phyloP scores from a whole-genome alignment of 2,888 invertebrate genomes.

The Choreutis nemorana region DNA sequence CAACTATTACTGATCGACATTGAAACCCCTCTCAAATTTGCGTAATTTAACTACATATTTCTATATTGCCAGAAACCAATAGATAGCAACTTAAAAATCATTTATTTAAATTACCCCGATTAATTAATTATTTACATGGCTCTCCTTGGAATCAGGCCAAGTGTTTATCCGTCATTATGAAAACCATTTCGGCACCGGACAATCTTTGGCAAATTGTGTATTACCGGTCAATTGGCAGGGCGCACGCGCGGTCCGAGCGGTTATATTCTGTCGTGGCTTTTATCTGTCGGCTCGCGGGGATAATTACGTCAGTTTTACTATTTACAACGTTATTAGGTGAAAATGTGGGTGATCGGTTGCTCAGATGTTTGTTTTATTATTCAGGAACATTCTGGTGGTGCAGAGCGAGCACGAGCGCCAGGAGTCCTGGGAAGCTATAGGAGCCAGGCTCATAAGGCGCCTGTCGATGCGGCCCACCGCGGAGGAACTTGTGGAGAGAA shows the following conservation, averaged over 20 bases:
- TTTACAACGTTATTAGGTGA: constrained; percentile 1
- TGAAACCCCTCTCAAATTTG: not conserved
- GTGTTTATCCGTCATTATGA: constrained; percentile 39
- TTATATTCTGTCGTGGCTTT: constrained; percentile 28
- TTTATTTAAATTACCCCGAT: too few species aligned
- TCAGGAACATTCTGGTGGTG: constrained; percentile 89
- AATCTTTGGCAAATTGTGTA: constrained; percentile 37
- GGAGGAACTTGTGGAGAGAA: constrained; percentile 96
- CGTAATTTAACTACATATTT: not conserved
- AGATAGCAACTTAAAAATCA: too few species aligned
- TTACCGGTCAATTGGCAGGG: constrained; percentile 27
- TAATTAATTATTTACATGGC: too few species aligned
- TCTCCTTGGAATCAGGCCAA: constrained; percentile 44
- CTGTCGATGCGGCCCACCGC: constrained; percentile 97
- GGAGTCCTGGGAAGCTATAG: constrained; percentile 93
- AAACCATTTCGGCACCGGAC: constrained; percentile 35
- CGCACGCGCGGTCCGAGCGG: constrained; percentile 21
- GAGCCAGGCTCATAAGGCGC: constrained; percentile 91
- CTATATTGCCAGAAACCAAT: not conserved
- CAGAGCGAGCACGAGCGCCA: constrained; percentile 91
- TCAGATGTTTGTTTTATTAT: constrained; percentile 7
- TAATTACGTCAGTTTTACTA: constrained; percentile 23
- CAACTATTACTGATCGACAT: constrained; percentile 5
- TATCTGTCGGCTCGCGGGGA: constrained; percentile 16
- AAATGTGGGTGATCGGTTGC: too few species aligned